Base-by-base conservation (phyloP, 2,888 invertebrate genomes). In the Bellardia bayeri region DNA sequence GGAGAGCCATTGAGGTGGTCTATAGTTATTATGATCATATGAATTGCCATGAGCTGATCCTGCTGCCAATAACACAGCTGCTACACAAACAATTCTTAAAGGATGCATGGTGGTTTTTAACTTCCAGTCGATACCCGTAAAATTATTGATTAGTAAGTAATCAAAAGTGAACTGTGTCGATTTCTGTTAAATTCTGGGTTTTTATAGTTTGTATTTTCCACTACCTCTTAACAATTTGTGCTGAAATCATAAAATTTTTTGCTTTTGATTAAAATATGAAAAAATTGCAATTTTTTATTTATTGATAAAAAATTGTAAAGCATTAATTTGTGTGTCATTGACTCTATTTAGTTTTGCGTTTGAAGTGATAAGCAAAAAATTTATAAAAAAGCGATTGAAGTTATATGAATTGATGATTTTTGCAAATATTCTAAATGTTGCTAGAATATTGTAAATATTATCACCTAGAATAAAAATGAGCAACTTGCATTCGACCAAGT, bases 1-100 rank as follows among this genome's bases (percentile, higher is more conserved):
- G n/a, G 88, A 90, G 0, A 92, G 88, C 92, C 92, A 92, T 75
- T 91, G 90, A 51, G 89, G 90, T 37, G 92, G 92, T 82, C 91
- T 90, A 66, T 90, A 85, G 42, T 82, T 85, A 69, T 61, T 89
- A 69, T 0, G 0, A 1, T 0, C 23, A n/a, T 30, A 16, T 14
- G 5, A 13, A 58, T 14, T 63, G 4, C 30, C 80, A 40, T 51
- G 9, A 16, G 91, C 92, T 81, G 89, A 56, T 45, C 90, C 87
- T 33, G 88, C 89, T 13, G 90, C 90, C 84, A 91, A 16, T 6
- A 92, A 87, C 72, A 91, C 89, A 64, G 90, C 90, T 81, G 91
- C 66, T 16, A 92, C 81, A 87, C 89, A 90, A 37, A 91, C 49
- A 54, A 85, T 89, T 86, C 89, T 88, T 82, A 92, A 82, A 58